Conservation (phyloP, 2,797 vertebrate species). For the Microchirus variegatus region DNA sequence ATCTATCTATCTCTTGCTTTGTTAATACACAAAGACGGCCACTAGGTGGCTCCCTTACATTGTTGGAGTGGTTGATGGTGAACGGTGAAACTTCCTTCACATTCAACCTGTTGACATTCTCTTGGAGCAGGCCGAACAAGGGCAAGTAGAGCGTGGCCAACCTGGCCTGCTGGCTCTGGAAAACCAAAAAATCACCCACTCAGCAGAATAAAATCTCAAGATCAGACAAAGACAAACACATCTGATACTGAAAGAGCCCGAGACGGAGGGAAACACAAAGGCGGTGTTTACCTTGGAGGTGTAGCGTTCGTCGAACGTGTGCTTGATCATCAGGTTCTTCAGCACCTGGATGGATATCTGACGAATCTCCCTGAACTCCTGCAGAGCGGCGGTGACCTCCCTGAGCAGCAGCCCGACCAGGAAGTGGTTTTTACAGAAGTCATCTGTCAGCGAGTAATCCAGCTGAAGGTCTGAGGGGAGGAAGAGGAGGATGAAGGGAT, state of each 20-base stretch:
- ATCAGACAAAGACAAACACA: background rate
- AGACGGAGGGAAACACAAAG: background rate
- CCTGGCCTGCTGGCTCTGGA: constrained; percentile 94
- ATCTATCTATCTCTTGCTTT: no score
- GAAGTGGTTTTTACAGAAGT: constrained; percentile 98
- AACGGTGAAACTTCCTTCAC: constrained; percentile 91
- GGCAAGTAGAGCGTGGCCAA: constrained; percentile 95
- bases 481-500: constrained; percentile 30
- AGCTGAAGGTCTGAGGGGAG: constrained; percentile 89
- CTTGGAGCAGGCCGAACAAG: constrained; percentile 91
- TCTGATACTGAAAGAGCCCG: background rate
- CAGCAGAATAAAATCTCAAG: background rate
- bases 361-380: constrained; percentile 92
- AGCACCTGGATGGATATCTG: constrained; percentile 93
- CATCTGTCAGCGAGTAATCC: constrained; percentile 95
- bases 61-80: constrained; percentile 84
- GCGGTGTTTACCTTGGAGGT: constrained; percentile 82
- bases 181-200: constrained; percentile 53
- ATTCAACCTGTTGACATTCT: constrained; percentile 94
- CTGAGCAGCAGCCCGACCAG: constrained; percentile 92
- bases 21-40: constrained; percentile 23
- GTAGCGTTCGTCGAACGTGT: constrained; percentile 96
- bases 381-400: constrained; percentile 90
- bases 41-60: constrained; percentile 82
- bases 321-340: constrained; percentile 97